A percentile compares a stretch with the other conserved stretches of the same genome.
These are phyloP conservation scores for Zeugodacus cucurbitae DNA, from an alignment of 1,140 invertebrate genomes.

Conservation along the genomic window DNA sequence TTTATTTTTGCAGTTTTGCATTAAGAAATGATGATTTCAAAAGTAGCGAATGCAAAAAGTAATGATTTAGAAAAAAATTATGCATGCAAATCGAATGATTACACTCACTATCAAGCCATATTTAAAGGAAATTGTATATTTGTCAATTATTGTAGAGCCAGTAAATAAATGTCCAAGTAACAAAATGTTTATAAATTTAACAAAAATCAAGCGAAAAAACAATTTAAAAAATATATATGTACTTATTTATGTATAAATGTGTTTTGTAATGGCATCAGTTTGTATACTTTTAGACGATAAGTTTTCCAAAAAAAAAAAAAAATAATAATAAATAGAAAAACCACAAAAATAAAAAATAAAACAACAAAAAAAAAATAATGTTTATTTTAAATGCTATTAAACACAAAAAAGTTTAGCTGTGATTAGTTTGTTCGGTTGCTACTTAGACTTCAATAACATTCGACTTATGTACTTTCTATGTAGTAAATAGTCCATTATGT, in stretches of 20 bases:
- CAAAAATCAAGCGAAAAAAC: neutral
- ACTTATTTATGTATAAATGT: constrained; percentile 33
- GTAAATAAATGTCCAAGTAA: constrained; percentile 10
- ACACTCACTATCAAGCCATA: neutral
- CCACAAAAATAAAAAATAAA: neutral
- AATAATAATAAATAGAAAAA: neutral
- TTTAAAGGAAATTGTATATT: neutral
- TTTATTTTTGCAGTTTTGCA: neutral
- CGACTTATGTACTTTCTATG: neutral
- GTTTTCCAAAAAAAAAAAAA: neutral
- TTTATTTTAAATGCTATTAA: neutral
- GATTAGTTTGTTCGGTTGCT: neutral
- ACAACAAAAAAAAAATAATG: neutral
- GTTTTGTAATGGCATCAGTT: constrained; percentile 3
- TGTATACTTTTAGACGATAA: constrained; percentile 24
- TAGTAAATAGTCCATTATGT: neutral
- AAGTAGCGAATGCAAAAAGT: neutral
- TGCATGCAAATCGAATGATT: neutral
- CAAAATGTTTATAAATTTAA: neutral
- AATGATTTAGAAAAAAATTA: neutral
- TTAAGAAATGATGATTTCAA: neutral
- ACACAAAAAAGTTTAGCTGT: neutral
- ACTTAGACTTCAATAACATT: neutral
- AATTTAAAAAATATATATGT: neutral
- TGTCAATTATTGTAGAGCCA: neutral